Evolutionary conservation across 2,888 invertebrate species (phyloP), one percentile per base, ranked within the genome.

Genomic region (Amphipyra berbera): DNA sequence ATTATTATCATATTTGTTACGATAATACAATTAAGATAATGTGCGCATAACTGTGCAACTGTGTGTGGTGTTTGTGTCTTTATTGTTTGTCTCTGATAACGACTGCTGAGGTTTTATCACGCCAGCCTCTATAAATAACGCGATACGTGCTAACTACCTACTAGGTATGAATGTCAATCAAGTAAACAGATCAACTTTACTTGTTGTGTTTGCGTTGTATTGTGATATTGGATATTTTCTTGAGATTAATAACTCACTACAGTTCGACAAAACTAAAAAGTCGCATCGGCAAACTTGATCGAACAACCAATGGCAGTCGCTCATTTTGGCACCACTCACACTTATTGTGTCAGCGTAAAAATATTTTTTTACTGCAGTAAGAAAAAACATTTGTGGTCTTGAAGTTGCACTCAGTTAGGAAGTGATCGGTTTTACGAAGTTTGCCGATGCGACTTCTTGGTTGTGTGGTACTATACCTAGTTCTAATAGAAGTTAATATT

Each of bases 71-170:
- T 88, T 88, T 87, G 85, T 84, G 84, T 88, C 87, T 88, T 79
- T 88, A 88, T 90, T 91, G 89, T 91, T 88, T 88, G 87, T 86
- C 81, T 82, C 76, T 85, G 92, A 92, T 92, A 92, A 91, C 83
- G 74, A 82, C 81, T 79, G 78, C 81, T 81, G 82, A 65, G 76
- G 83, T 82, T 82, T 89, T 92, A 92, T 92, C 93, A 88, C 55
- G 83, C 79, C 82, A 84, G 81, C 63, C 73, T 80, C 88, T 90
- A 89, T 89, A 87, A 87, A 90, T 90, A 90, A 6, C 30, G 30
- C 1, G 30, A 30, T 65, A 73, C 38, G 57, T 61, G 44, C 30
- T 67, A 50, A 56, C 61, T 72, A 73, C 44, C 15, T 67, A 64
- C 40, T 61, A 46, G 47, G 45, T 65, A 71, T 45, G 61, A 65